Evolutionary conservation across 2,113 vertebrate genomes (phyloP), one percentile per base, ranked within the genome.

Genomic region (Chunga burmeisteri): DNA sequence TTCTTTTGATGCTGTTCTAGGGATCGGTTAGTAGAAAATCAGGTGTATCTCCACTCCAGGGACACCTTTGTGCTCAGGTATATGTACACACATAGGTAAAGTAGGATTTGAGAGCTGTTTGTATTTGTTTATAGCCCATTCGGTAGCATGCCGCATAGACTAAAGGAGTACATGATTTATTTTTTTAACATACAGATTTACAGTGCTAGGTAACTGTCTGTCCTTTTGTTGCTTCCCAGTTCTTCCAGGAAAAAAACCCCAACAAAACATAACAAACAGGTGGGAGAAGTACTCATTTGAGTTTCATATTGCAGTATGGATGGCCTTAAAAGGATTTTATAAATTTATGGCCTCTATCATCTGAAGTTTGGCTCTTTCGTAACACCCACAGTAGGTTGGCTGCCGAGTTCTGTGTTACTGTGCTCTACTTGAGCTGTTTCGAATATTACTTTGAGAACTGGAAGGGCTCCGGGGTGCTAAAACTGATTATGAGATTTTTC

Each of bases 401-500:
- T 96, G 92, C 81, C 0, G 59, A 96, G 77, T 63, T 88, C 56
- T 23, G 55, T 65, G 46, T 97, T 97, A n/a, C 70, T 90, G 79
- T 86, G 89, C 86, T 96, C 82, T 96, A 96, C 87, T 95, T 96
- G 95, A 98, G 92, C 97, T 96, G 93, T 98, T 98, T 97, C 96
- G 97, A 98, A 97, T 98, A 98, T 98, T 98, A 98, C 95, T 98
- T 95, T 97, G 98, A 98, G 97, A 97, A 96, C 88, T 97, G 96
- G 85, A 98, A 98, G 91, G 80, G 90, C 97, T 97, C 97, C 0
- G 58, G 93, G 94, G 93, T 97, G 95, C 96, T 97, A 98, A 96
- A 98, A 97, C 96, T 97, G 97, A 98, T 98, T 97, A 98, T 98
- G 96, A 98, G 97, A 97, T 98, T 98, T 98, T 98, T 98, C 97